These are phyloP conservation scores for Paedocypris sp. DNA, from an alignment of 2,113 vertebrate species.

Conservation along the genomic window DNA sequence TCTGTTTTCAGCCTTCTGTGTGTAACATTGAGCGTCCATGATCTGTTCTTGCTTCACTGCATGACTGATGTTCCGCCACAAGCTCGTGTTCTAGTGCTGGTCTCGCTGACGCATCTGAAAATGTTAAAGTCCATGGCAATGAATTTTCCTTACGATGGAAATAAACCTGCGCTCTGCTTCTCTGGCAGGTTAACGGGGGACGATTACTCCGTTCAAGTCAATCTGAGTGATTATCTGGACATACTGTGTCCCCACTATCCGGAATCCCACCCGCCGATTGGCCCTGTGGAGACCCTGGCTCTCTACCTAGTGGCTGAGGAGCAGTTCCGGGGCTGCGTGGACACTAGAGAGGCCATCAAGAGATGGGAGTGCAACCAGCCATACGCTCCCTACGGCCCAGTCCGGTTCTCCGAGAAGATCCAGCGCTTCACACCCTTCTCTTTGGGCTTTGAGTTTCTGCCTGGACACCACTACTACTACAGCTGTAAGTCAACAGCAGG, in stretches of 20 bases:
- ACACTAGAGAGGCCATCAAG: slow-evolving; percentile 79
- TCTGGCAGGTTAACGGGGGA: slow-evolving; percentile 74
- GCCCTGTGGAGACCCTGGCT: slow-evolving; percentile 70
- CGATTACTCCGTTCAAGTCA: slow-evolving; percentile 80
- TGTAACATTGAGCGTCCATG: neutral
- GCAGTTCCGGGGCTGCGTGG: slow-evolving; percentile 78
- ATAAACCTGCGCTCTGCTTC: slow-evolving; percentile 11
- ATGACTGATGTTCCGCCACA: neutral
- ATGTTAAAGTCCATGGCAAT: slow-evolving; percentile 12
- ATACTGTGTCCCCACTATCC: slow-evolving; percentile 89
- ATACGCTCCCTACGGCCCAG: slow-evolving; percentile 73
- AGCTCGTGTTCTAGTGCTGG: slow-evolving; percentile 22
- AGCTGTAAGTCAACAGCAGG: slow-evolving; percentile 79
- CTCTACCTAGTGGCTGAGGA: slow-evolving; percentile 82
- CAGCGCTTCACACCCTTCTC: slow-evolving; percentile 97
- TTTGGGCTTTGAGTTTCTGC: slow-evolving; percentile 88
- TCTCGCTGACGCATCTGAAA: slow-evolving; percentile 18
- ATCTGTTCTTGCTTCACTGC: slow-evolving; percentile 1
- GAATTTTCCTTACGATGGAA: slow-evolving; percentile 20
- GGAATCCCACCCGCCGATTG: slow-evolving; percentile 42
- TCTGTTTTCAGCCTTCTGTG: neutral
- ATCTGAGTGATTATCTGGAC: slow-evolving; percentile 94
- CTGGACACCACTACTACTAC: slow-evolving; percentile 88
- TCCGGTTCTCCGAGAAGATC: slow-evolving; percentile 94
- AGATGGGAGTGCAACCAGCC: slow-evolving; percentile 94